Evolutionary conservation across 2,797 vertebrate species (phyloP).

Genomic region (Argentina silus): DNA sequence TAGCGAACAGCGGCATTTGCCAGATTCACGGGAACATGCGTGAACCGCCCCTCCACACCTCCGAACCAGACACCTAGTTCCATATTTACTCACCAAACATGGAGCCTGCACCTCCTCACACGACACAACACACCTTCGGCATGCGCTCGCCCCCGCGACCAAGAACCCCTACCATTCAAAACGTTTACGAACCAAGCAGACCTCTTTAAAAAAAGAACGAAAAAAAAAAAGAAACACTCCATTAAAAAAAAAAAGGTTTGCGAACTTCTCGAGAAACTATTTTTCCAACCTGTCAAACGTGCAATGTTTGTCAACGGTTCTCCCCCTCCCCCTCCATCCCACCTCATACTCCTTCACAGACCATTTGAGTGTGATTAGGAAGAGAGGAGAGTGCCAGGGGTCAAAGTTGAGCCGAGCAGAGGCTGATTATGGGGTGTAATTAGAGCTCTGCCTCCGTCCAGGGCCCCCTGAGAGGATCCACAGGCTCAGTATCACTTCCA

Average conservation of each 20-base stretch:
- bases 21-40: conserved; percentile 33
- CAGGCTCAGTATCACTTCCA: conserved; percentile 60
- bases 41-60: conserved; percentile 59
- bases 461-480: conserved; percentile 49
- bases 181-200: conserved; percentile 34
- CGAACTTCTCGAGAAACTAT: too few species aligned
- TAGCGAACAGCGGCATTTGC: conserved; percentile 25
- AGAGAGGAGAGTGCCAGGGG: conserved; percentile 49
- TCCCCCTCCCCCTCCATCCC: conserved; percentile 58
- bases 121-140: conserved; percentile 56
- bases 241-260: background rate
- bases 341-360: conserved; percentile 64
- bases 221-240: background rate
- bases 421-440: conserved; percentile 76
- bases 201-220: too few species aligned
- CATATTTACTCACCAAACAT: conserved; percentile 70
- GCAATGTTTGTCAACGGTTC: too few species aligned
- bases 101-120: conserved; percentile 56
- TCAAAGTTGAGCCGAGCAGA: conserved; percentile 57
- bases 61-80: conserved; percentile 55
- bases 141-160: conserved; percentile 42
- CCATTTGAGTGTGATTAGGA: conserved; percentile 67
- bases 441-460: conserved; percentile 49
- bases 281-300: too few species aligned
- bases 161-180: conserved; percentile 64